Base-by-base conservation (phyloP, 92 coral and sea anemone genomes). In the Ricordea florida region DNA sequence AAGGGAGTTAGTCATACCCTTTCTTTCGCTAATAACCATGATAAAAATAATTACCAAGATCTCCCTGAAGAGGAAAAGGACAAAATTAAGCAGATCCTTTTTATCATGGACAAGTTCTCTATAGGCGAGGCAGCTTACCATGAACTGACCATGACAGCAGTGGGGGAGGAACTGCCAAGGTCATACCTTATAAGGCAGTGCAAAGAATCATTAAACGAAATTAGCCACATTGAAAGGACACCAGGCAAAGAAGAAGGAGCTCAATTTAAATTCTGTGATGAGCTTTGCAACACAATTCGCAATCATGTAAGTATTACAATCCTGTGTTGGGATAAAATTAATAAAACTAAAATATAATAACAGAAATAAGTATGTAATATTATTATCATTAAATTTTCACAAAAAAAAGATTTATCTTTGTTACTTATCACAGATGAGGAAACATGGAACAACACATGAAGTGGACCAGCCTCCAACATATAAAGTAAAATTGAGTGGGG, bases 71-170 rank as follows among this genome's bases (percentile, higher is more conserved):
- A n/a, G n/a, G n/a, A n/a, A n/a, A n/a, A n/a, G n/a, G n/a, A n/a
- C n/a, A n/a, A n/a, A n/a, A n/a, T n/a, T n/a, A n/a, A n/a, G n/a
- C n/a, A n/a, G n/a, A n/a, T n/a, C n/a, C 28, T 69, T 8, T 60
- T 58, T 30, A 79, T 80, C 30, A 72, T 46, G 31, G 80, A 80
- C 43, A 70, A 57, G 62, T 49, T 69, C 52, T 69, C 63, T 22
- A 72, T 69, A 25, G 85, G 85, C 7, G 80, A 70, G 17, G 72
- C 86, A 11, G 74, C 80, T 6, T 80, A 80, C 28, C 79, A 80
- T 43, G 80, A 80, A 28, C 57, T 80, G 36, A 80, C 86, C 6
- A 69, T 80, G 86, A 47, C 72, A n/a, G 10, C 68, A 28, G 66
- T 4, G 15, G 80, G 85, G 27, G 71, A 47, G 66, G 80, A 57